These are phyloP conservation scores for Plutomurus gul DNA, from an alignment of 1,140 invertebrate species.

Conservation along the genomic window DNA sequence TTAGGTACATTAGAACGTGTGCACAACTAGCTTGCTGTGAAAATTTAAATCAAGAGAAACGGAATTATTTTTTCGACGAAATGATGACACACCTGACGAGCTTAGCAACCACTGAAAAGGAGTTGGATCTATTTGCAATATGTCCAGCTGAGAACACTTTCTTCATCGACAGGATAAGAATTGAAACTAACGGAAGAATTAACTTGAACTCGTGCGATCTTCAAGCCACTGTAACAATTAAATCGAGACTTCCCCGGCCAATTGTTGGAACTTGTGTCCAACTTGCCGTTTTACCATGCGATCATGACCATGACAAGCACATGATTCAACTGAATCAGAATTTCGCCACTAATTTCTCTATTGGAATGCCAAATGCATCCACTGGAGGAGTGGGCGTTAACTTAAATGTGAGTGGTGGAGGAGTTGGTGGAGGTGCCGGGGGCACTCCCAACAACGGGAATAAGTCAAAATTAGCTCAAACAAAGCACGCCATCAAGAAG, in stretches of 20 bases:
- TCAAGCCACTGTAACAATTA: constrained; percentile 45
- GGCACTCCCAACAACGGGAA: background rate
- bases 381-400: background rate
- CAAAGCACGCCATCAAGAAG: background rate
- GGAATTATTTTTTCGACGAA: constrained; percentile 59
- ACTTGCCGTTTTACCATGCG: constrained; percentile 43
- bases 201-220: constrained; percentile 51
- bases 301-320: constrained; percentile 41
- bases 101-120: constrained; percentile 57
- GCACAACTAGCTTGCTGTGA: constrained; percentile 72
- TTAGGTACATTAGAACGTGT: constrained; percentile 62
- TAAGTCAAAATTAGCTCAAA: background rate
- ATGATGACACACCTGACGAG: constrained; percentile 55
- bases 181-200: constrained; percentile 53
- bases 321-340: background rate
- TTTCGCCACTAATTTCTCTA: background rate
- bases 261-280: constrained; percentile 38
- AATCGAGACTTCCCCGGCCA: constrained; percentile 51
- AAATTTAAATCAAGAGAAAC: constrained; percentile 62
- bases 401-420: background rate
- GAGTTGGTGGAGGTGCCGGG: no score
- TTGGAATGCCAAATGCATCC: background rate
- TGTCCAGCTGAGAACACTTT: constrained; percentile 50
- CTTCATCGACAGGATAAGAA: constrained; percentile 45
- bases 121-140: background rate